Evolutionary conservation across 2,888 invertebrate species (phyloP).

Genomic region (Drosophila infuscata): DNA sequence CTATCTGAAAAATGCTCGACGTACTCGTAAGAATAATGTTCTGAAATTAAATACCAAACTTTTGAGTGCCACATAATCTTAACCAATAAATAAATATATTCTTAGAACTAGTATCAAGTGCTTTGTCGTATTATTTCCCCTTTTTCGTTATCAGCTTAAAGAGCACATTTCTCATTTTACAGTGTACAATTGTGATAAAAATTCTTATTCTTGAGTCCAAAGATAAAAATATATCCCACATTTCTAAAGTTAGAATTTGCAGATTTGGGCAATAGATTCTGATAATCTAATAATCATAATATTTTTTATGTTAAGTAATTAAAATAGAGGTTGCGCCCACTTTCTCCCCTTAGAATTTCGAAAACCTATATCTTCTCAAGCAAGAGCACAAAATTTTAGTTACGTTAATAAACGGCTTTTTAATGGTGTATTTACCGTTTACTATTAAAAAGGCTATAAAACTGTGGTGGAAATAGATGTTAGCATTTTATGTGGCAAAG

Average conservation of each 20-base stretch:
- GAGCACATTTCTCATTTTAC: neutral
- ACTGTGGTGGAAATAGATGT: neutral
- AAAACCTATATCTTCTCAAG: neutral
- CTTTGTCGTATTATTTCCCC: neutral
- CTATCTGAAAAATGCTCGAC: neutral
- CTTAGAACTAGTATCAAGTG: neutral
- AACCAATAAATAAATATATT: neutral
- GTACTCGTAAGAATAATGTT: neutral
- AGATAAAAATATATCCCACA: too few species aligned
- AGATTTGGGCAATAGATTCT: neutral
- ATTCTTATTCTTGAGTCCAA: neutral
- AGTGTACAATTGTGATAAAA: accelerated
- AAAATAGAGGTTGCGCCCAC: neutral
- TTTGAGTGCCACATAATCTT: neutral
- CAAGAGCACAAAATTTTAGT: neutral
- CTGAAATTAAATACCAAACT: neutral
- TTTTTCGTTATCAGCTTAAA: neutral
- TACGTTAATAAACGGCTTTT: neutral
- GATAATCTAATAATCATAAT: neutral
- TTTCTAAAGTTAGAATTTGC: neutral
- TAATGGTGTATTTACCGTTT: neutral
- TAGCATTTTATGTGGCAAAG: neutral
- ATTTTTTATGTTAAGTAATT: neutral
- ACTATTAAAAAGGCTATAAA: neutral
- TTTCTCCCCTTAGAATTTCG: neutral